Conservation (phyloP, 2,797 vertebrate genomes). For the Artibeus jamaicensis region DNA sequence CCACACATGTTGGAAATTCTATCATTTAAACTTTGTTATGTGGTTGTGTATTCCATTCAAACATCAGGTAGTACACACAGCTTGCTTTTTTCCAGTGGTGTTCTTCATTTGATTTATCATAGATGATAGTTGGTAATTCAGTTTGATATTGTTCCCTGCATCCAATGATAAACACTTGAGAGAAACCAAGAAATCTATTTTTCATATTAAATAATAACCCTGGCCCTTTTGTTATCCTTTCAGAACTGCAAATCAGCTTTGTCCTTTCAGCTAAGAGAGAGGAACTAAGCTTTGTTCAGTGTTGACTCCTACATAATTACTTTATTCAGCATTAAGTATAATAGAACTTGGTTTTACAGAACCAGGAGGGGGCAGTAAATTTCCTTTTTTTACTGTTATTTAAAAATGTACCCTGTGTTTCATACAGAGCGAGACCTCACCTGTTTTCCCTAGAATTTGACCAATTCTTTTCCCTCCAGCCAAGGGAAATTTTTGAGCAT, state of each 20-base stretch:
- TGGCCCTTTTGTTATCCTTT: conserved; percentile 63
- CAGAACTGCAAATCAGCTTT: conserved; percentile 16
- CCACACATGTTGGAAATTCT: not conserved
- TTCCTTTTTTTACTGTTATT: conserved; percentile 78
- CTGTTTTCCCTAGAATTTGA: not conserved
- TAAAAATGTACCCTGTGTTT: conserved; percentile 48
- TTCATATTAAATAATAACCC: conserved; percentile 73
- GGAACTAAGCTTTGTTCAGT: not conserved
- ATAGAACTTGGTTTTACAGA: conserved; percentile 47
- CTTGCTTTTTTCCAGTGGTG: not conserved
- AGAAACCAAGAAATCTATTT: conserved; percentile 72
- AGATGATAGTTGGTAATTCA: conserved; percentile 71
- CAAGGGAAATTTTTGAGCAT: not conserved
- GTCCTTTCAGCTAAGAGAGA: not conserved
- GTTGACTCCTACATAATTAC: not conserved
- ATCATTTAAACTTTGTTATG: conserved; percentile 10
- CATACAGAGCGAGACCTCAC: not conserved
- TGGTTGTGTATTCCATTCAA: not conserved
- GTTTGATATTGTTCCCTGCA: conserved; percentile 63
- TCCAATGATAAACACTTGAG: conserved; percentile 72
- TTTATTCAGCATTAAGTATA: conserved; percentile 41
- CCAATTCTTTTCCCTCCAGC: not conserved
- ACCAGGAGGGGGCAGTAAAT: conserved; percentile 84
- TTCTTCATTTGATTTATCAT: conserved; percentile 71
- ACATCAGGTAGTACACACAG: not conserved